phyloP scores from a whole-genome alignment of 1,140 invertebrate species.

The Andrena cerasifolii region DNA sequence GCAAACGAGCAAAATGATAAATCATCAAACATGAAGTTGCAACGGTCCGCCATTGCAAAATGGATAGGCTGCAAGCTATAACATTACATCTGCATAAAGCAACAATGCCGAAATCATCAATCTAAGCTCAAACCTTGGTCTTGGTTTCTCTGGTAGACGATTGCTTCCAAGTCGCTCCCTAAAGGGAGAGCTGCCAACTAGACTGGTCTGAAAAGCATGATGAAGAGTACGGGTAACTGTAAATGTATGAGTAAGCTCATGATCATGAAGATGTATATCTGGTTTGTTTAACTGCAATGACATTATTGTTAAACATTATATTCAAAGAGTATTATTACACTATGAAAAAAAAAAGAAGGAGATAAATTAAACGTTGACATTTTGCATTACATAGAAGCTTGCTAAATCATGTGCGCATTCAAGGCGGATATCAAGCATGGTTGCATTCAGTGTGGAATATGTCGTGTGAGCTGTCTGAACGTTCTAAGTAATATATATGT shows the following conservation, averaged over 20 bases:
- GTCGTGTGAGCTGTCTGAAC: conserved; percentile 59
- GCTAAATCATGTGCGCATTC: conserved; percentile 66
- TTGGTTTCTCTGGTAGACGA: conserved; percentile 89
- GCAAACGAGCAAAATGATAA: conserved; percentile 50
- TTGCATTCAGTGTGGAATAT: conserved; percentile 60
- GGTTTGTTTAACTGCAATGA: conserved; percentile 53
- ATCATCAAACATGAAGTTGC: conserved; percentile 48
- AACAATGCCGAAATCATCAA: conserved; percentile 64
- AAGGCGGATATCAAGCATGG: conserved; percentile 67
- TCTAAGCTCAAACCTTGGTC: conserved; percentile 88
- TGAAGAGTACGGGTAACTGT: conserved; percentile 67
- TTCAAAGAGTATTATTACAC: conserved; percentile 31
- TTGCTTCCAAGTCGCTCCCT: conserved; percentile 94
- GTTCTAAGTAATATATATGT: conserved; percentile 46
- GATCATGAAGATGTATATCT: conserved; percentile 61
- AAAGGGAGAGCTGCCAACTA: conserved; percentile 89
- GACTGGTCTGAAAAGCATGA: conserved; percentile 80
- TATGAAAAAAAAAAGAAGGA: conserved; percentile 38
- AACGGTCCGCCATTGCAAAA: conserved; percentile 48
- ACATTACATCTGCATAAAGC: conserved; percentile 55
- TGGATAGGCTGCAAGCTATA: conserved; percentile 51
- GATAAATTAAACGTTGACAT: conserved; percentile 60
- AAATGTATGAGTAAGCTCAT: conserved; percentile 62
- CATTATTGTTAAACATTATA: conserved; percentile 46
- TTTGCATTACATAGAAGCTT: conserved; percentile 67